phyloP scores from a whole-genome alignment of 2,888 invertebrate genomes.

The Andrena haemorrhoa region DNA sequence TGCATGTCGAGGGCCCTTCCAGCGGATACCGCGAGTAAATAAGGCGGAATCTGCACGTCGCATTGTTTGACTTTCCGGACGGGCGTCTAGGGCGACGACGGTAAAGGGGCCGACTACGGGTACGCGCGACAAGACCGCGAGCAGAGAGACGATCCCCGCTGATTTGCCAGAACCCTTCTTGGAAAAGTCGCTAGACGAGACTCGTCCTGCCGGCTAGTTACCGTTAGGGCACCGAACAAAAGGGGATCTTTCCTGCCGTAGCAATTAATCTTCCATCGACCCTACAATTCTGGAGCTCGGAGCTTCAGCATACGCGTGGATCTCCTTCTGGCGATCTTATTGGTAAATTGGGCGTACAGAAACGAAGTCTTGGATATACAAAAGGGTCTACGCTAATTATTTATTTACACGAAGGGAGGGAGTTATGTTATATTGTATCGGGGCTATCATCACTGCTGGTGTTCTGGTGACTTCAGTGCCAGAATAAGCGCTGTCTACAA shows the following conservation, averaged over 20 bases:
- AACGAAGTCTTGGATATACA: no score
- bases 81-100: slow-evolving; percentile 79
- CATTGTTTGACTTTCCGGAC: slow-evolving; percentile 83
- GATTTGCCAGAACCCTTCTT: slow-evolving; percentile 79
- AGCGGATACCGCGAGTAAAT: slow-evolving; percentile 78
- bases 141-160: slow-evolving; percentile 73
- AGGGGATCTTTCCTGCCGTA: slow-evolving; percentile 13
- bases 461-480: no score
- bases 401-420: no score
- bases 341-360: background rate
- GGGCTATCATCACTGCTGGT: no score
- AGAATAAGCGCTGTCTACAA: no score
- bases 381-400: no score
- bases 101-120: slow-evolving; percentile 81
- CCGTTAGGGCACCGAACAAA: slow-evolving; percentile 39
- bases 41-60: slow-evolving; percentile 82
- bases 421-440: no score
- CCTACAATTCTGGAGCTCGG: slow-evolving; percentile 25
- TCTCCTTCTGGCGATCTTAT: background rate
- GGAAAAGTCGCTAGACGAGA: slow-evolving; percentile 58
- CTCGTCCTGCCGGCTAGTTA: slow-evolving; percentile 29
- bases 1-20: slow-evolving; percentile 78
- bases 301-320: background rate
- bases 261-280: slow-evolving; percentile 45
- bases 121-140: slow-evolving; percentile 72